These are phyloP conservation scores for Tetragonisca angustula DNA, from an alignment of 2,888 invertebrate genomes.

Conservation along the genomic window DNA sequence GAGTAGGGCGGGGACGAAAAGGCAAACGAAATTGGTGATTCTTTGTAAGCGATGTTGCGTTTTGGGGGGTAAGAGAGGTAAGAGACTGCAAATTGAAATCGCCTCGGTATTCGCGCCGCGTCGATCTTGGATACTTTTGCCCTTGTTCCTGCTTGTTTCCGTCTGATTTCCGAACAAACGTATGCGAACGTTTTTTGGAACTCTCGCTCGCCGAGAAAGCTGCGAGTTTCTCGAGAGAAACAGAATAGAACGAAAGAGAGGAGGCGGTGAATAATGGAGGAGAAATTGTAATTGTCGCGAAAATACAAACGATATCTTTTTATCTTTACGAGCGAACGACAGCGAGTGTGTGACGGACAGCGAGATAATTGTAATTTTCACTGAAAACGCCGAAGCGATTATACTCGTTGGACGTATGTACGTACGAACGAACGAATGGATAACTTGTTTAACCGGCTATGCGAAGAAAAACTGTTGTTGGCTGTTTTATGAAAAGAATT, in stretches of 20 bases:
- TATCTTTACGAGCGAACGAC: no score
- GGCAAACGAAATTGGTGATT: conserved; percentile 61
- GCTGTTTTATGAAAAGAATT: conserved; percentile 15
- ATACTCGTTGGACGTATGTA: background rate
- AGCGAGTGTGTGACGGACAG: no score
- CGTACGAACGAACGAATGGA: background rate
- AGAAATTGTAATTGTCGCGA: no score
- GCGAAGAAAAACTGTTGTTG: background rate
- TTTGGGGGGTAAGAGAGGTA: conserved; percentile 24
- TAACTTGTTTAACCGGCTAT: background rate
- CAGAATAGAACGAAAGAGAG: background rate
- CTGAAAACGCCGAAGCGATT: no score
- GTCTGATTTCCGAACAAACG: conserved; percentile 41
- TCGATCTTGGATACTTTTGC: conserved; percentile 46
- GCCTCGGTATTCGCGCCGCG: conserved; percentile 51
- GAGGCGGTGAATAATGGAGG: background rate
- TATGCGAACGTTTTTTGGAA: conserved; percentile 24
- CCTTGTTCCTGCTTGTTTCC: conserved; percentile 47
- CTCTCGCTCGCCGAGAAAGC: background rate
- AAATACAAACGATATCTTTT: no score
- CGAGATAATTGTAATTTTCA: no score
- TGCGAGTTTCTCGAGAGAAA: background rate
- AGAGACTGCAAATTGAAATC: conserved; percentile 55
- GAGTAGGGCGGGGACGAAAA: background rate
- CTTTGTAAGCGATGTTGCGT: conserved; percentile 62